Evolutionary conservation across 2,888 invertebrate genomes (phyloP).

Genomic region (Cheilosia scutellata): DNA sequence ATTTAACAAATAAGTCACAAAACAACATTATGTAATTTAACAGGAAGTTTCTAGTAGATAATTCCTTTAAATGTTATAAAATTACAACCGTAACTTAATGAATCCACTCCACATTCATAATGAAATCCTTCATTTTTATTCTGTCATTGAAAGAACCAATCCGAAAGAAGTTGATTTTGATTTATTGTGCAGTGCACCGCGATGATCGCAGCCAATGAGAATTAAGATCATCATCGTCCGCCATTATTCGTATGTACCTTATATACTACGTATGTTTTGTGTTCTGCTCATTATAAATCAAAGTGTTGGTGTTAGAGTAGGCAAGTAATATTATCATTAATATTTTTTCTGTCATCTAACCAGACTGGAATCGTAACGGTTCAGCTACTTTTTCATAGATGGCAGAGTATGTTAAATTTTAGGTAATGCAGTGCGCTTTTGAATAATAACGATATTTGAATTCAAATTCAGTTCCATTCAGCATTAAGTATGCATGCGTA

Average conservation of each 20-base stretch:
- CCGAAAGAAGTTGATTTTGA: background rate
- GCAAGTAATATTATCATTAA: too few relatives aligned
- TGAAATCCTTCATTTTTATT: conserved; percentile 37
- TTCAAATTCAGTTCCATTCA: background rate
- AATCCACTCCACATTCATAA: too few relatives aligned
- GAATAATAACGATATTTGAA: background rate
- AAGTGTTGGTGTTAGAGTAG: background rate
- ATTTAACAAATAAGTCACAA: too few relatives aligned
- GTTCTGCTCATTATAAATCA: background rate
- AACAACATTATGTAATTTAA: too few relatives aligned
- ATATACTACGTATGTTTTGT: background rate
- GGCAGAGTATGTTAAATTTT: background rate
- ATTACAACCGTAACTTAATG: background rate
- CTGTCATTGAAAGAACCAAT: background rate
- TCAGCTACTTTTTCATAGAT: conserved; percentile 18
- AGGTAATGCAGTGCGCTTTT: conserved; percentile 8
- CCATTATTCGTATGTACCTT: conserved; percentile 16
- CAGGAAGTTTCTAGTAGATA: too few relatives aligned
- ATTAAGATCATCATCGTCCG: background rate
- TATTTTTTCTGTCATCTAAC: background rate
- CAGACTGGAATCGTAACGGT: background rate
- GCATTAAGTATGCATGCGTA: too few relatives aligned
- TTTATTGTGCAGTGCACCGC: too few relatives aligned
- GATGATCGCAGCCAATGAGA: conserved; percentile 43
- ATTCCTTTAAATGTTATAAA: background rate